Percentiles rank a stretch among this genome's conserved stretches.
Conservation (phyloP, 2,113 vertebrate genomes). For the Polyodon spathula region DNA sequence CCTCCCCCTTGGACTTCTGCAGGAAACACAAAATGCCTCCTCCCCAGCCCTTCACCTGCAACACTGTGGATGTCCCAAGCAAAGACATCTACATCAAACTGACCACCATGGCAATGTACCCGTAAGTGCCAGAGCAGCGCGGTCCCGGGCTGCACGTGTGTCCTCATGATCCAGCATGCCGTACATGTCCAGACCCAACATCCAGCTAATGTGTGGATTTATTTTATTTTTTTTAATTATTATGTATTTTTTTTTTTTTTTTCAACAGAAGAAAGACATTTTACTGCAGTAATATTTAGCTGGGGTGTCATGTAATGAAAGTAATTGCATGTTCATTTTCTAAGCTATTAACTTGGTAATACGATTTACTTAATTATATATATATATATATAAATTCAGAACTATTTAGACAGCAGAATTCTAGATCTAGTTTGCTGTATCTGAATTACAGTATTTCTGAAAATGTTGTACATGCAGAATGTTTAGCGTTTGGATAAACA, state of each 20-base stretch:
- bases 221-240: background rate
- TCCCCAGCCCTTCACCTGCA: constrained; percentile 89
- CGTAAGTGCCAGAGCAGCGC: constrained; percentile 69
- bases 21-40: constrained; percentile 97
- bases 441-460: no score
- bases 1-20: constrained; percentile 88
- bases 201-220: constrained; percentile 8
- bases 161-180: constrained; percentile 45
- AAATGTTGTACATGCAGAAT: no score
- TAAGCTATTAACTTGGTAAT: no score
- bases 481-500: no score
- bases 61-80: constrained; percentile 68
- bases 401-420: no score
- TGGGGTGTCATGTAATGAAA: no score
- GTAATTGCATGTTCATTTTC: no score
- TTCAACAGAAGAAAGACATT: constrained; percentile 52
- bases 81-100: constrained; percentile 93
- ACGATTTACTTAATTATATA: no score
- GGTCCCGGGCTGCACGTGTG: constrained; percentile 23
- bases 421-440: no score
- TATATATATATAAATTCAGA: no score
- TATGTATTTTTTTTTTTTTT: background rate
- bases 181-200: constrained; percentile 27
- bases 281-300: background rate
- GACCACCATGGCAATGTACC: constrained; percentile 98